Conservation (phyloP, 2,888 invertebrate genomes). For the Caenorhabditis afra region DNA sequence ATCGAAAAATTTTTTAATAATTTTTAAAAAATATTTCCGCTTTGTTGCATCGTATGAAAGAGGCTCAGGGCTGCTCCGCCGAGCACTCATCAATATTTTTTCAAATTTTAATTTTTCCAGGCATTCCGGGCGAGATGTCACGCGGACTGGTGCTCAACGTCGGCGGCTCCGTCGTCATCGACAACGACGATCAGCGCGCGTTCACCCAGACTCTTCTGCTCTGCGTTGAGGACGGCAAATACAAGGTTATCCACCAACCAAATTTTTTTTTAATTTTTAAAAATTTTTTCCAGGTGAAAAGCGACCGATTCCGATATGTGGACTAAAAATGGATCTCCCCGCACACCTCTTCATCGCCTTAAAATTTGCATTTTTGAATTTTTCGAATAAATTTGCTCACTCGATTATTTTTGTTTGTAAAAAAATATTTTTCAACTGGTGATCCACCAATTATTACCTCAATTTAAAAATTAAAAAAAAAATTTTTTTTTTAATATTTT, state of each 20-base stretch:
- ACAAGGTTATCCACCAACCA: slow-evolving; percentile 67
- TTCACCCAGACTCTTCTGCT: slow-evolving; percentile 66
- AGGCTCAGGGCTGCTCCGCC: too few species aligned
- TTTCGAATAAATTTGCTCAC: slow-evolving; percentile 6
- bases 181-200: slow-evolving; percentile 38
- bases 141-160: slow-evolving; percentile 46
- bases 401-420: background rate
- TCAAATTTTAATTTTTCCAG: too few species aligned
- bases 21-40: background rate
- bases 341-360: background rate
- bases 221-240: slow-evolving; percentile 62
- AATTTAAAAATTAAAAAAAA: background rate
- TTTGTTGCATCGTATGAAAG: too few species aligned
- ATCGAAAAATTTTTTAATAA: slow-evolving; percentile 5
- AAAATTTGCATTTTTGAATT: background rate
- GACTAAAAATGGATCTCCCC: slow-evolving; percentile 49
- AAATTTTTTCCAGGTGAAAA: slow-evolving; percentile 68
- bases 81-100: too few species aligned
- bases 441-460: background rate
- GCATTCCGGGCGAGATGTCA: slow-evolving; percentile 22
- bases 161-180: slow-evolving; percentile 57
- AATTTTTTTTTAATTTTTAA: too few species aligned
- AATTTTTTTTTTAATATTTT: too few species aligned
- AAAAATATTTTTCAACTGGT: background rate
- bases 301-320: slow-evolving; percentile 71